phyloP scores from a whole-genome alignment of 2,888 invertebrate genomes.

The Smittia sp. region DNA sequence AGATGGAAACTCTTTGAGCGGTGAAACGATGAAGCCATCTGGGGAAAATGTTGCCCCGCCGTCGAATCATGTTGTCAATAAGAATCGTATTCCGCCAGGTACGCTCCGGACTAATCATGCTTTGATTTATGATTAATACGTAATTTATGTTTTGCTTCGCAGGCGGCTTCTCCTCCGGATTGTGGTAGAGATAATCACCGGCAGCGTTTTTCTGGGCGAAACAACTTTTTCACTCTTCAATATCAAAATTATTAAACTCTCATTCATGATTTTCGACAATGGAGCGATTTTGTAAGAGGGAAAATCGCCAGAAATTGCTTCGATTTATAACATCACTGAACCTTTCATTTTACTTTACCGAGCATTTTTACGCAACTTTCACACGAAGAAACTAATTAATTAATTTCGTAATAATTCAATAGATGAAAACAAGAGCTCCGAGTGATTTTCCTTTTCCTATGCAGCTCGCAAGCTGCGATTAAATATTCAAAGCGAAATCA shows the following conservation, averaged over 20 bases:
- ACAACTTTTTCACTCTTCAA: neutral
- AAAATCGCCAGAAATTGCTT: slow-evolving; percentile 8
- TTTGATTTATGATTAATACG: slow-evolving; percentile 9
- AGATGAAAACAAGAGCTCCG: neutral
- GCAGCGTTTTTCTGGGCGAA: neutral
- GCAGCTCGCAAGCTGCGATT: neutral
- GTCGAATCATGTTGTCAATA: slow-evolving; percentile 52
- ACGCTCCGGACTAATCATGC: neutral
- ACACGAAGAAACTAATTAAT: slow-evolving; percentile 11
- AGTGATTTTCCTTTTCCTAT: slow-evolving; percentile 11
- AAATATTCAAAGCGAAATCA: slow-evolving; percentile 43
- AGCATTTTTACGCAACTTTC: slow-evolving; percentile 31
- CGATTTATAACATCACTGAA: slow-evolving; percentile 3
- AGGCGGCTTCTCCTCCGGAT: slow-evolving; percentile 53
- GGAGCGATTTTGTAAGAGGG: neutral
- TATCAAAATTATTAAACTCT: neutral
- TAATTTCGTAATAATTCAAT: slow-evolving; percentile 29
- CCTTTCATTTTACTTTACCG: slow-evolving; percentile 14
- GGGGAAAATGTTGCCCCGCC: slow-evolving; percentile 45
- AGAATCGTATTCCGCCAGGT: slow-evolving; percentile 54
- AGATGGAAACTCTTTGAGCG: slow-evolving; percentile 60
- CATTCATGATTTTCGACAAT: slow-evolving; percentile 2
- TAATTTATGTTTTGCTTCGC: slow-evolving; percentile 13
- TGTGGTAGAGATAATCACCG: slow-evolving; percentile 51
- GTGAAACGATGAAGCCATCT: slow-evolving; percentile 55